phyloP scores from a whole-genome alignment of 2,888 invertebrate species.

The Cecidostiba fungosa region DNA sequence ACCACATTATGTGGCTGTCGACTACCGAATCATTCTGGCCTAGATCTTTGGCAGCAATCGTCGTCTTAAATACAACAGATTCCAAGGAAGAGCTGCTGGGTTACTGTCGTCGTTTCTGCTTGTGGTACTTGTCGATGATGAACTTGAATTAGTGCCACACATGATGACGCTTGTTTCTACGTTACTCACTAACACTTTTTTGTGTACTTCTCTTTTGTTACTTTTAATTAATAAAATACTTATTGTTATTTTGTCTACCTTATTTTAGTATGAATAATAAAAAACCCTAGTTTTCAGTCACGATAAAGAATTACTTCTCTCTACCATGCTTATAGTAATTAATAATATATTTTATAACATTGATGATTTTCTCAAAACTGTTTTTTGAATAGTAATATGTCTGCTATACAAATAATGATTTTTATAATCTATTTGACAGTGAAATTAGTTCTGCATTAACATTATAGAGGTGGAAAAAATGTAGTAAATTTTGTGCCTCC shows the following conservation, averaged over 20 bases:
- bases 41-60: slow-evolving; percentile 68
- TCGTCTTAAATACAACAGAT: slow-evolving; percentile 50
- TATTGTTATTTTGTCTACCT: neutral
- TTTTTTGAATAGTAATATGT: too few relatives aligned
- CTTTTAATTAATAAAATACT: neutral
- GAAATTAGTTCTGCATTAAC: neutral
- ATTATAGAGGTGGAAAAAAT: neutral
- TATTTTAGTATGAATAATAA: too few relatives aligned
- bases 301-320: too few relatives aligned
- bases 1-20: slow-evolving; percentile 70
- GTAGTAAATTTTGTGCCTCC: neutral
- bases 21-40: slow-evolving; percentile 77
- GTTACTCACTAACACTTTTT: neutral
- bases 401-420: neutral
- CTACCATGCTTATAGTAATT: too few relatives aligned
- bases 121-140: neutral
- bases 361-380: too few relatives aligned
- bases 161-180: neutral
- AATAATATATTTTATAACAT: too few relatives aligned
- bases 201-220: neutral
- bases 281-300: too few relatives aligned
- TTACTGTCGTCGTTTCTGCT: neutral
- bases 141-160: neutral
- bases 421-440: neutral
- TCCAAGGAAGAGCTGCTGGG: slow-evolving; percentile 7